Evolutionary conservation across 2,888 invertebrate genomes (phyloP).

Genomic region (Seira sanloemensis): DNA sequence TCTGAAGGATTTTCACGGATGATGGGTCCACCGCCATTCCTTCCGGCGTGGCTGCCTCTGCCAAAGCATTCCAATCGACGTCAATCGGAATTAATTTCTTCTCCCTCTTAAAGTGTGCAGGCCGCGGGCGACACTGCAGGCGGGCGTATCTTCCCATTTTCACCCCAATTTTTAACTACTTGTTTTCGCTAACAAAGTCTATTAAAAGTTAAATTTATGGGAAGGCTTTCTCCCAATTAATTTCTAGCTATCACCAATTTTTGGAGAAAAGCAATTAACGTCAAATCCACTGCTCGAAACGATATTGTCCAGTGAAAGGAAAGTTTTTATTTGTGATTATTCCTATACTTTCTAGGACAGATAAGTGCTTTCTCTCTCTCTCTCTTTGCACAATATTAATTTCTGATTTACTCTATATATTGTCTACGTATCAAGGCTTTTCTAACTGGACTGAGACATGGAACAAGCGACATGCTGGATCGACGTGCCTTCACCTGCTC

Average conservation of each 20-base stretch:
- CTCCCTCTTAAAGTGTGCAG: constrained; percentile 43
- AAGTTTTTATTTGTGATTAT: not conserved
- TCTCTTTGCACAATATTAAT: not conserved
- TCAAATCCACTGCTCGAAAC: not conserved
- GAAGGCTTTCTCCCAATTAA: not conserved
- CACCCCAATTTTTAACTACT: not conserved
- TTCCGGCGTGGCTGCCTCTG: constrained; percentile 49
- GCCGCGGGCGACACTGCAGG: constrained; percentile 43
- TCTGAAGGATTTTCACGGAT: constrained; percentile 77
- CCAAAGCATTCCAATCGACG: constrained; percentile 64
- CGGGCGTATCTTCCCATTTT: constrained; percentile 52
- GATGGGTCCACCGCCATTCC: constrained; percentile 67
- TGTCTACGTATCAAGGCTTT: too few relatives aligned
- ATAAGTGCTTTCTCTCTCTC: not conserved
- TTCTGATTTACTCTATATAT: too few relatives aligned
- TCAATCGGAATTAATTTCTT: constrained; percentile 46
- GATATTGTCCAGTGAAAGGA: not conserved
- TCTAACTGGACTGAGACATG: too few relatives aligned
- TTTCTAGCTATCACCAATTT: not conserved
- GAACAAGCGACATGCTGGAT: too few relatives aligned
- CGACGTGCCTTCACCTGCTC: not conserved
- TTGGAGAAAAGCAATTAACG: not conserved
- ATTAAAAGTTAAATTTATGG: not conserved
- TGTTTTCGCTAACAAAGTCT: not conserved
- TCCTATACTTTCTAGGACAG: not conserved